Evolutionary conservation across 2,888 invertebrate genomes (phyloP), one percentile per base, ranked within the genome.

Genomic region (Agonopterix heracliana): DNA sequence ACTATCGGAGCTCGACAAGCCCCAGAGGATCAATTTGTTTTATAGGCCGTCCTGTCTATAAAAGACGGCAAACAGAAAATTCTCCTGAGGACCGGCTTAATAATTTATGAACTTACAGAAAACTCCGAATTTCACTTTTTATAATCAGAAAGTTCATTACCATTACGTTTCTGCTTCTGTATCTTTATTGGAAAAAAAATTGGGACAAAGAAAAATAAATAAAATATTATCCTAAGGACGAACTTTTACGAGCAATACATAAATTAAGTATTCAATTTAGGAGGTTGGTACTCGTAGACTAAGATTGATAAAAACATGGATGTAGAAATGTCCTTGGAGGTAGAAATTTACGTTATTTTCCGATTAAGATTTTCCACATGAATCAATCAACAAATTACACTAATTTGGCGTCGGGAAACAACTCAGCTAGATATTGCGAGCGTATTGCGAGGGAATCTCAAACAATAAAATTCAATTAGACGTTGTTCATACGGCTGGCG

Each of bases 1-100:
- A 73, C 68, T 67, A 73, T 71, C 66, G 67, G 64, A 66, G 66
- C 67, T 64, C 56, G 63, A 67, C 69, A 68, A 62, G 67, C 63
- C 78, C 68, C 75, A 53, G 59, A 57, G 73, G 78, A 69, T 68
- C 74, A 74, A 76, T 78, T 78, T 69, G 67, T 74, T 76, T 72
- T 70, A 74, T 69, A 72, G 72, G 66, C 73, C 71, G 68, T 60
- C 68, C 68, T 69, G 71, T 71, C 71, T 73, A 74, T 74, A 75
- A 74, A 75, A 78, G 72, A 74, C 71, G 68, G 71, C 64, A 69
- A 66, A 68, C 70, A 71, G 72, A 68, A 66, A 73, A 74, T 65
- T 67, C 74, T 68, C 74, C 54, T 45, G 73, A 68, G 75, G 59
- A 54, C 57, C 60, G 58, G 60, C 66, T 71, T 68, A 72, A 68